These are phyloP conservation scores for Aradus depressus DNA, from an alignment of 2,888 invertebrate species.

Conservation along the genomic window DNA sequence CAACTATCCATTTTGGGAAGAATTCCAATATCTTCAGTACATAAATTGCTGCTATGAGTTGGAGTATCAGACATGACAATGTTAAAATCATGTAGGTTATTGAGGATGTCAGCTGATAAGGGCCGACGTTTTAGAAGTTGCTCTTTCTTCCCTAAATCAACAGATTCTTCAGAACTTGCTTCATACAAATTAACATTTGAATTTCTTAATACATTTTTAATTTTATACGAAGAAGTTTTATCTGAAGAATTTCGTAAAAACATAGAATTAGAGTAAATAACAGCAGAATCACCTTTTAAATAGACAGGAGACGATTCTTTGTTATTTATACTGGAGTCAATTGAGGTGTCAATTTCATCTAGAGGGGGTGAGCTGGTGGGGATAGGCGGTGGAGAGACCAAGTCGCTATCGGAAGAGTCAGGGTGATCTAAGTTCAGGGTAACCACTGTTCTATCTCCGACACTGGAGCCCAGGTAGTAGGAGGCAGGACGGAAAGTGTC, in stretches of 20 bases:
- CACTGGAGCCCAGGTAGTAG: slow-evolving; percentile 64
- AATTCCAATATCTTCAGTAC: too few species aligned
- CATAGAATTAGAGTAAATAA: slow-evolving; percentile 4
- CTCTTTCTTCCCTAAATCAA: slow-evolving; percentile 41
- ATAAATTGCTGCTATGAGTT: too few species aligned
- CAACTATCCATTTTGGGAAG: too few species aligned
- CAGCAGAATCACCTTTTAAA: slow-evolving; percentile 20
- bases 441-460: slow-evolving; percentile 29
- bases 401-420: slow-evolving; percentile 71
- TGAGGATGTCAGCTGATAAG: slow-evolving; percentile 53
- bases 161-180: slow-evolving; percentile 31
- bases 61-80: slow-evolving; percentile 36
- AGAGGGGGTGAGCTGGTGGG: slow-evolving; percentile 63
- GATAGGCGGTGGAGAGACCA: slow-evolving; percentile 66
- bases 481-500: slow-evolving; percentile 82
- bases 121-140: slow-evolving; percentile 57
- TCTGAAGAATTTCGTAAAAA: slow-evolving; percentile 14
- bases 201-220: slow-evolving; percentile 9
- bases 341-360: slow-evolving; percentile 53
- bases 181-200: slow-evolving; percentile 23
- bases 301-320: slow-evolving; percentile 24
- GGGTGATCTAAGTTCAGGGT: slow-evolving; percentile 44
- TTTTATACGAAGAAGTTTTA: slow-evolving; percentile 9
- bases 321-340: slow-evolving; percentile 30
- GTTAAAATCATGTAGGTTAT: slow-evolving; percentile 54